A percentile compares a stretch with the other conserved stretches of the same genome.
Conservation (phyloP, 1,140 invertebrate species). For the Halyomorpha halys region DNA sequence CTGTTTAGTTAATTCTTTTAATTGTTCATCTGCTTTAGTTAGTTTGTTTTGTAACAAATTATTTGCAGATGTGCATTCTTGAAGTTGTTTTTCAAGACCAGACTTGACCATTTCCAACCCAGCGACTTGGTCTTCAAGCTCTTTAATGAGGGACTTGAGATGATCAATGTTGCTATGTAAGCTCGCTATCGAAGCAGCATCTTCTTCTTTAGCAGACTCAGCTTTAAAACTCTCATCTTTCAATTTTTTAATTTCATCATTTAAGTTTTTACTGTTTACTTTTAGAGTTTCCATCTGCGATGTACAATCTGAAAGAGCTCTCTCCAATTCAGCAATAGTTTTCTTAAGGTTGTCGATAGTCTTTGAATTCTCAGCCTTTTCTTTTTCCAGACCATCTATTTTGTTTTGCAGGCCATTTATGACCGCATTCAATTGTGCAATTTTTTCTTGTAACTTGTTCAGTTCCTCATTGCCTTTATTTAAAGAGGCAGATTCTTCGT, state of each 20-base stretch:
- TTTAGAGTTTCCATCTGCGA: neutral
- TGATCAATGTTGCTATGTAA: neutral
- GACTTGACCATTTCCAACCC: neutral
- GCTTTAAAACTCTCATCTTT: neutral
- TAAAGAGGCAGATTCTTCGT: neutral
- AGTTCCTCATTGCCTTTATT: neutral
- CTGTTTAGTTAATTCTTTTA: neutral
- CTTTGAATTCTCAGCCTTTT: neutral
- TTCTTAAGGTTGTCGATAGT: constrained; percentile 6
- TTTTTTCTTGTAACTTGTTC: neutral
- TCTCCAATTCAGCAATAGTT: constrained; percentile 3
- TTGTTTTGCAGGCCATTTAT: neutral
- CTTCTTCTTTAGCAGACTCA: neutral
- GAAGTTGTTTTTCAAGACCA: constrained; percentile 5
- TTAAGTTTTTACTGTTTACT: neutral
- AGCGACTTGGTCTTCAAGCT: neutral
- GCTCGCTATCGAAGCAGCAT: neutral
- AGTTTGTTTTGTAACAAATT: neutral
- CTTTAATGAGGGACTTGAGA: neutral
- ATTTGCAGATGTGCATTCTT: neutral
- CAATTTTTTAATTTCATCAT: neutral
- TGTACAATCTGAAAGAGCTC: neutral
- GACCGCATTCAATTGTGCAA: neutral
- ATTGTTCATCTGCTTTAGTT: neutral
- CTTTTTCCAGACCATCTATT: neutral